Conservation (phyloP, 2,797 vertebrate species). For the Muscicapa striata region DNA sequence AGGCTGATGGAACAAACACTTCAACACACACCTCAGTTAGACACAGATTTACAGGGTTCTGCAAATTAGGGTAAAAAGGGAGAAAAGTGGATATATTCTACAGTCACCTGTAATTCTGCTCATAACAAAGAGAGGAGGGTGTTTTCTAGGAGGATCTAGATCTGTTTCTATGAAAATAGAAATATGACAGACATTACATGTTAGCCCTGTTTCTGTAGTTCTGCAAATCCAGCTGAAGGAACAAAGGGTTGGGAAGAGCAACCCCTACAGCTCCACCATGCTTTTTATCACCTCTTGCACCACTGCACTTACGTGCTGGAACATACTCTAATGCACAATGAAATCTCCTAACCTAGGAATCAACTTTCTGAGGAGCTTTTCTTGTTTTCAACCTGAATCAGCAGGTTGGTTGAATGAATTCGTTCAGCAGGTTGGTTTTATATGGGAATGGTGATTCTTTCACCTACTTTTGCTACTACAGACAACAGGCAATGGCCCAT, state of each 20-base stretch:
- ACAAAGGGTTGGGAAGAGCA: neutral
- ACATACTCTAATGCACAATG: neutral
- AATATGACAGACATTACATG: neutral
- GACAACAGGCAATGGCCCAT: neutral
- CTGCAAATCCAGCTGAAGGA: neutral
- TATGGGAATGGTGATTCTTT: neutral
- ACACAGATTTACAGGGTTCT: neutral
- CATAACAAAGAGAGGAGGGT: neutral
- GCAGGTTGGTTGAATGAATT: neutral
- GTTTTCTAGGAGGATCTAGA: neutral
- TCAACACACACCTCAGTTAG: neutral
- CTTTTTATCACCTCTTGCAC: neutral
- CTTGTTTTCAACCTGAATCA: neutral
- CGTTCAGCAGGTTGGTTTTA: neutral
- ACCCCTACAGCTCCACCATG: neutral
- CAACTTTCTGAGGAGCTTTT: neutral
- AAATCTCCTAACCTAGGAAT: neutral
- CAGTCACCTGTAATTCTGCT: neutral
- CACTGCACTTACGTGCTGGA: neutral
- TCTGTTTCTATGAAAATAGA: neutral
- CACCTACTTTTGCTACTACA: neutral
- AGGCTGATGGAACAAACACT: neutral
- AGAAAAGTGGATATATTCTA: neutral
- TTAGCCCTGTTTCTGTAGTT: neutral
- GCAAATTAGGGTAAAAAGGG: neutral